Evolutionary conservation across 1,140 invertebrate species (phyloP).

Genomic region (Drosophila parabipectinata): DNA sequence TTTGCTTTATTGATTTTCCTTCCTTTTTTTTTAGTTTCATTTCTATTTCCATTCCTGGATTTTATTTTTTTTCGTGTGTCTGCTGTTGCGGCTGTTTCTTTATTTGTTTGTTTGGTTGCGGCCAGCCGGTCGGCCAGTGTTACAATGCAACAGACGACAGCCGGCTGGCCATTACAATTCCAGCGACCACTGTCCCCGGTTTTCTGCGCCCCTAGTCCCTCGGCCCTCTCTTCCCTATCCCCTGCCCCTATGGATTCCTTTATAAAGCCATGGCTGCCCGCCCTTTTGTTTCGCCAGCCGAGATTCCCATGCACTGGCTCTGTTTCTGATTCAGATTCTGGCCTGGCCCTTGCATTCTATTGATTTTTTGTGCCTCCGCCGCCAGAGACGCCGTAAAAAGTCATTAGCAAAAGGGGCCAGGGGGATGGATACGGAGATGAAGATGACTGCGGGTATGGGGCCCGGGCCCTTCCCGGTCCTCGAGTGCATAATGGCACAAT

Average conservation of each 20-base stretch:
- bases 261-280: slow-evolving; percentile 9
- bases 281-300: slow-evolving; percentile 61
- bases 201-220: not conserved
- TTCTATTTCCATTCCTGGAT: slow-evolving; percentile 51
- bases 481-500: slow-evolving; percentile 79
- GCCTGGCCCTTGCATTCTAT: slow-evolving; percentile 67
- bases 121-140: slow-evolving; percentile 75
- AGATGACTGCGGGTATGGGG: not conserved
- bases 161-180: slow-evolving; percentile 54
- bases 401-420: slow-evolving; percentile 62
- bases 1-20: slow-evolving; percentile 52
- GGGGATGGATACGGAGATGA: not conserved
- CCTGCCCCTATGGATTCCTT: slow-evolving; percentile 4
- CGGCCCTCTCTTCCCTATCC: not conserved
- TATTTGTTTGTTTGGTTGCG: slow-evolving; percentile 72
- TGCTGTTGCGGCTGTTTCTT: slow-evolving; percentile 14
- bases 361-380: slow-evolving; percentile 57
- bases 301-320: slow-evolving; percentile 54
- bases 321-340: slow-evolving; percentile 20
- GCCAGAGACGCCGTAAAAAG: slow-evolving; percentile 71
- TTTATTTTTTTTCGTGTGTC: slow-evolving; percentile 42
- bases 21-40: slow-evolving; percentile 26
- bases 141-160: slow-evolving; percentile 78
- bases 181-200: not conserved
- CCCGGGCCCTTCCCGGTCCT: slow-evolving; percentile 18